Conservation (phyloP, 1,140 invertebrate species). For the Drosophila setifemur region DNA sequence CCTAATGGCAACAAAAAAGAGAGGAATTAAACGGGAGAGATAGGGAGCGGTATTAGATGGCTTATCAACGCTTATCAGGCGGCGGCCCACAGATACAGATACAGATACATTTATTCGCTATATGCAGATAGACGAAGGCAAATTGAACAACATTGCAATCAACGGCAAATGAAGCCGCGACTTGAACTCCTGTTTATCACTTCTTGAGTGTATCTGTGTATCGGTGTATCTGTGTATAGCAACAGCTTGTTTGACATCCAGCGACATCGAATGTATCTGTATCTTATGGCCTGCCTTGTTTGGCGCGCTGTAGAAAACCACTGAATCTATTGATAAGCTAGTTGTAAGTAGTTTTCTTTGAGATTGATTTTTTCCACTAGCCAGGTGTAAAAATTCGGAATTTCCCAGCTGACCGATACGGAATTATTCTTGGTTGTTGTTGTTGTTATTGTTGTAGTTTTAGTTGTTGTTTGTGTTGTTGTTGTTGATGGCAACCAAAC, state of each 20-base stretch:
- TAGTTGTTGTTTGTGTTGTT: conserved; percentile 30
- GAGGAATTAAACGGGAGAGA: conserved; percentile 1
- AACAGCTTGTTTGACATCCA: conserved; percentile 48
- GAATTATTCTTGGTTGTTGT: not conserved
- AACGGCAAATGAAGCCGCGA: conserved; percentile 15
- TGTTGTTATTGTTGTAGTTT: not conserved
- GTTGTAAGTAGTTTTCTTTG: not conserved
- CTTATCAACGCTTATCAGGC: conserved; percentile 55
- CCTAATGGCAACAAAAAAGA: not conserved
- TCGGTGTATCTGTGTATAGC: conserved; percentile 25
- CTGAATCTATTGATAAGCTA: conserved; percentile 37
- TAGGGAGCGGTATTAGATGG: conserved; percentile 37
- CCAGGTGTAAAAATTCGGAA: not conserved
- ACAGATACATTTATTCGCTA: not conserved
- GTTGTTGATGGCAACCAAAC: conserved; percentile 67
- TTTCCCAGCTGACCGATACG: not conserved
- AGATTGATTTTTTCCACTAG: conserved; percentile 7
- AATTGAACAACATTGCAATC: conserved; percentile 68
- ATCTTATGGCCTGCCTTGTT: conserved; percentile 42
- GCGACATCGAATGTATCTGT: conserved; percentile 34
- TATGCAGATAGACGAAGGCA: conserved; percentile 7
- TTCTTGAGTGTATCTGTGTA: not conserved
- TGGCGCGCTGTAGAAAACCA: conserved; percentile 42
- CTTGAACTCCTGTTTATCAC: conserved; percentile 31
- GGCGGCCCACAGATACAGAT: conserved; percentile 20